Conservation (phyloP, 2,888 invertebrate genomes). For the Amiota minor region DNA sequence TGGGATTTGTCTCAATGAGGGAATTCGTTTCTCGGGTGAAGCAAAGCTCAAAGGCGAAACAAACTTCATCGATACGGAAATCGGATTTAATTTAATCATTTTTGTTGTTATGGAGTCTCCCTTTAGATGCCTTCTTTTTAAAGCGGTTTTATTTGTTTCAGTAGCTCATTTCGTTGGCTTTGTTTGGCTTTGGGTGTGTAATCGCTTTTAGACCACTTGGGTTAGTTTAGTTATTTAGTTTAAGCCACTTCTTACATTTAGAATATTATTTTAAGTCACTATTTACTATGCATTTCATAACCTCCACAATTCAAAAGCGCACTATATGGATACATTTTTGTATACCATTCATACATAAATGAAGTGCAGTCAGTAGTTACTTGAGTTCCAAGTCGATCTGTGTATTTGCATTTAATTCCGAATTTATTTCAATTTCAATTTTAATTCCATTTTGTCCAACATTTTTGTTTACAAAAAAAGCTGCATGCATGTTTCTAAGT, state of each 20-base stretch:
- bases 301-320: neutral
- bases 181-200: constrained; percentile 14
- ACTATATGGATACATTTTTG: neutral
- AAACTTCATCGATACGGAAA: constrained; percentile 39
- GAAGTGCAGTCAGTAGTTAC: neutral
- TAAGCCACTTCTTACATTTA: too few species aligned
- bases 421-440: constrained; percentile 24
- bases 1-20: constrained; percentile 16
- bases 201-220: neutral
- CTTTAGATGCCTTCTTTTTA: neutral
- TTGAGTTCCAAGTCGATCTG: neutral
- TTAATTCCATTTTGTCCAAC: constrained; percentile 17
- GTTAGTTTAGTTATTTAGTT: too few species aligned
- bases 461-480: too few species aligned
- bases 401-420: constrained; percentile 18
- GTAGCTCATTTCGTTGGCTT: neutral
- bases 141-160: constrained; percentile 17
- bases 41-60: neutral
- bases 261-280: neutral
- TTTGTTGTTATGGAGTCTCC: constrained; percentile 20
- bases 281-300: neutral
- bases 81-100: constrained; percentile 50
- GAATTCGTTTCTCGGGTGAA: neutral
- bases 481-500: too few species aligned
- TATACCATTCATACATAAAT: neutral